Evolutionary conservation across 2,888 invertebrate species (phyloP), one percentile per base, ranked within the genome.

Genomic region (Phengaris alcon): DNA sequence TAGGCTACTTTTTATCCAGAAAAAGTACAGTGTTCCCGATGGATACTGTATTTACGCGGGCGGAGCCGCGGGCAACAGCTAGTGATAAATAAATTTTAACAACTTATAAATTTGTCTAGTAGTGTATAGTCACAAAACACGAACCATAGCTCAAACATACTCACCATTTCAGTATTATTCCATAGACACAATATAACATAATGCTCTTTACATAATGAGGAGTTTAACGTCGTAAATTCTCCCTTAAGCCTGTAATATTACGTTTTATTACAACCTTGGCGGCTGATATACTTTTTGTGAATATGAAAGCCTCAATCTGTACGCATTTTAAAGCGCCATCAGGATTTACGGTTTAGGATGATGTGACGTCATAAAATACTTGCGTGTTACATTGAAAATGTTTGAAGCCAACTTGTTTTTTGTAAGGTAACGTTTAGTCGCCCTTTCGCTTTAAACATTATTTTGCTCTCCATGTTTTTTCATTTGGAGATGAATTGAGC

Each of bases 171-270:
- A 9, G 35, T 10, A 35, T 64, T 35, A 64, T 64, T 64, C 13
- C 64, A 6, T 8, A 48, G 48, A 10, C 22, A 6, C 9, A 22
- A n/a, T 46, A 13, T 46, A 70, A 44, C 48, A 70, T 10, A 51
- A 70, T 6, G 15, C 35, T 35, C 52, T 48, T 52, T 22, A 54
- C 10, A 51, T 48, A 35, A 54, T 72, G 54, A 22, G 52, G 12
- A 72, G 52, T 76, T 78, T 78, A 75, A 77, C 75, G 75, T 79
- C 78, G 77, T 79, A 78, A 77, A 79, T 73, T 76, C 54, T 75
- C 54, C 77, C 75, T 76, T 77, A 77, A 77, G 77, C 77, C 74
- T 46, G 69, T 75, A 77, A 78, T 79, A 79, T 78, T 77, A 76
- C 77, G 68, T 77, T 78, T 77, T 78, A 76, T 79, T 78, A 77